Evolutionary conservation across 2,113 vertebrate species (phyloP), one percentile per base, ranked within the genome.

Genomic region (Tor tambroides): DNA sequence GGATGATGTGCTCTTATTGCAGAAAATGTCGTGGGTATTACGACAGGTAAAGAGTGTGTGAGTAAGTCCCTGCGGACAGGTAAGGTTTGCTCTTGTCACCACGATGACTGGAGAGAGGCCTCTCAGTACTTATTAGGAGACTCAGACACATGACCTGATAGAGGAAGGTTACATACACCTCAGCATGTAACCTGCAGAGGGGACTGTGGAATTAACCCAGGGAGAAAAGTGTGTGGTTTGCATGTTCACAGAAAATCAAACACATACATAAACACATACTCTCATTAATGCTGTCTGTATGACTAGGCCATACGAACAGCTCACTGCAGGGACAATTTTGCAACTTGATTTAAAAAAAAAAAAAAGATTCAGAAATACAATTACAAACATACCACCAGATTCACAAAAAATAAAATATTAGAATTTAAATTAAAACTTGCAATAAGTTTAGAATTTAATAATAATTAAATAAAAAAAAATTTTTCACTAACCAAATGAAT

Each of bases 21-120:
- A 86, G 67, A 30, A 87, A 88, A 90, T 88, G 83, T 86, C 32
- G 71, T 74, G 80, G 46, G 80, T 87, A 89, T 89, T 85, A 84
- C 26, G 43, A 71, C 41, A 77, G 86, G 83, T 81, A 84, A 89
- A 87, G 85, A 69, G 59, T 28, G 78, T 86, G 80, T 54, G 41
- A 43, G 56, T 7, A 75, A 23, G 72, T 88, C 83, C 75, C 87
- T 59, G 51, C 76, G 76, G 90, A 76, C 1, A 3, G 15, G 76
- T 10, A 51, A 56, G 74, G 75, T 80, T 85, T 80, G 35, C 85
- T 86, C 75, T 82, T 87, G 75, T 88, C 83, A 87, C 83, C 38
- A 78, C 5, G 23, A 67, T 85, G 88, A 80, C 65, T 15, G 38
- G 83, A 71, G 69, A 75, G 30, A 85, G 72, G 54, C 75, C 28